Percentiles rank a stretch among this genome's conserved stretches.
These are phyloP conservation scores for Eulemur mongoz DNA, from an alignment of 2,797 vertebrate genomes.

Conservation along the genomic window DNA sequence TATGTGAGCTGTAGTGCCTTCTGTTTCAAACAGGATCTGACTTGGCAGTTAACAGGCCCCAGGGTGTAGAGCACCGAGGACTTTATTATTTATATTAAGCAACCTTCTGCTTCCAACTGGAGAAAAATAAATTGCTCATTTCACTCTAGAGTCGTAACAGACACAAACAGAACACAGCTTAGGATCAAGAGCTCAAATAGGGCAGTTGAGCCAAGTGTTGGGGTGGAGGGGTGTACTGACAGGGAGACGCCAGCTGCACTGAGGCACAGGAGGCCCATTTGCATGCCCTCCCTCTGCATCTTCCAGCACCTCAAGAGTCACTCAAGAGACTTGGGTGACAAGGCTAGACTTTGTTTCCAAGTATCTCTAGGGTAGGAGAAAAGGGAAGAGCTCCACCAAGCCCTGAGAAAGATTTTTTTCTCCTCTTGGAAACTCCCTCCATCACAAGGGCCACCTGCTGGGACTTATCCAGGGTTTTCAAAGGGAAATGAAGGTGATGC, in stretches of 20 bases:
- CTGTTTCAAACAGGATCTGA: slow-evolving; percentile 5
- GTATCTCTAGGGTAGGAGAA: neutral
- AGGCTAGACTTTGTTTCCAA: neutral
- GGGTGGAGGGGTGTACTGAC: neutral
- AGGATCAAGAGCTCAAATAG: neutral
- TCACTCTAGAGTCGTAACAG: slow-evolving; percentile 40
- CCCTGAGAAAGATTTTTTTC: neutral
- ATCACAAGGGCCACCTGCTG: neutral
- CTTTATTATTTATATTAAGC: slow-evolving; percentile 21
- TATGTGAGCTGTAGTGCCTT: neutral
- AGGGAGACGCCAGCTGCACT: neutral
- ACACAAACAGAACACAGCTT: neutral
- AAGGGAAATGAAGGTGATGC: neutral
- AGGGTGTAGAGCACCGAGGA: neutral
- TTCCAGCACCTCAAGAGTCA: neutral
- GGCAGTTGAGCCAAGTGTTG: neutral
- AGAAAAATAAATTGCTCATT: slow-evolving; percentile 48
- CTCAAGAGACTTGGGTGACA: neutral
- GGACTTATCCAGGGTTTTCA: neutral
- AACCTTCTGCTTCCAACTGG: slow-evolving; percentile 41
- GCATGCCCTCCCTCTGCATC: neutral
- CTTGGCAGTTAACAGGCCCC: neutral
- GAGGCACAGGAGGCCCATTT: neutral
- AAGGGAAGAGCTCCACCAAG: neutral
- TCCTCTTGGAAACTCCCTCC: neutral